Evolutionary conservation across 92 coral and sea anemone genomes (phyloP).

Genomic region (Umimayanthus chanpuru): DNA sequence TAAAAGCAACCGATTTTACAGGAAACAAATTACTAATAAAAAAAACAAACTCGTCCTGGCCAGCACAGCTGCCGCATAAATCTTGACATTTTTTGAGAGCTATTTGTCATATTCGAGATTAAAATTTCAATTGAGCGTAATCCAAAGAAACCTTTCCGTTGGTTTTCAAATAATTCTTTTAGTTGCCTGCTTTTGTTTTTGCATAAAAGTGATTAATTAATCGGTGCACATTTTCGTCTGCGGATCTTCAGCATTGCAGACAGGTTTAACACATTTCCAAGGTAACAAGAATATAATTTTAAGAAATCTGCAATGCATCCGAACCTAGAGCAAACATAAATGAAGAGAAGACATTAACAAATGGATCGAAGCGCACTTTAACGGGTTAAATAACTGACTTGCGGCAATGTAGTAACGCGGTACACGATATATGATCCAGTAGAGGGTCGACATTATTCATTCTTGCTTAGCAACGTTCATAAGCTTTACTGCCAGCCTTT

Average conservation of each 20-base stretch:
- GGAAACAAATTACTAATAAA: not conserved
- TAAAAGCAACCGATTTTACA: constrained; percentile 20
- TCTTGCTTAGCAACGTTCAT: no score
- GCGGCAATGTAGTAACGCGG: not conserved
- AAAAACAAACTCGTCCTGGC: constrained; percentile 10
- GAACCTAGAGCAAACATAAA: not conserved
- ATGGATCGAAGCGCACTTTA: not conserved
- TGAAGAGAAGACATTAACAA: not conserved
- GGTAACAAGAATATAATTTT: constrained; percentile 23
- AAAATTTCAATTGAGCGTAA: not conserved
- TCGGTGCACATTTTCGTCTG: not conserved
- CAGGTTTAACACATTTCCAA: constrained; percentile 32
- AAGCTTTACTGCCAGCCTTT: not conserved
- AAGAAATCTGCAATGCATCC: not conserved
- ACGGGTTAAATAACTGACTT: not conserved
- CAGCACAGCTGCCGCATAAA: not conserved
- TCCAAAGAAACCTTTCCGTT: not conserved
- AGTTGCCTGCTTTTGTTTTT: not conserved
- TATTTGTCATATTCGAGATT: not conserved
- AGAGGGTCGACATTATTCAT: no score
- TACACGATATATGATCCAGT: no score
- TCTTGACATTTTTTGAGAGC: not conserved
- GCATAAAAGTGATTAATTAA: not conserved
- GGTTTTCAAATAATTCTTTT: not conserved
- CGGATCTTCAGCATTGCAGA: constrained; percentile 23